Evolutionary conservation across 2,113 vertebrate species (phyloP).

Genomic region (Apistogramma diplotaenia): DNA sequence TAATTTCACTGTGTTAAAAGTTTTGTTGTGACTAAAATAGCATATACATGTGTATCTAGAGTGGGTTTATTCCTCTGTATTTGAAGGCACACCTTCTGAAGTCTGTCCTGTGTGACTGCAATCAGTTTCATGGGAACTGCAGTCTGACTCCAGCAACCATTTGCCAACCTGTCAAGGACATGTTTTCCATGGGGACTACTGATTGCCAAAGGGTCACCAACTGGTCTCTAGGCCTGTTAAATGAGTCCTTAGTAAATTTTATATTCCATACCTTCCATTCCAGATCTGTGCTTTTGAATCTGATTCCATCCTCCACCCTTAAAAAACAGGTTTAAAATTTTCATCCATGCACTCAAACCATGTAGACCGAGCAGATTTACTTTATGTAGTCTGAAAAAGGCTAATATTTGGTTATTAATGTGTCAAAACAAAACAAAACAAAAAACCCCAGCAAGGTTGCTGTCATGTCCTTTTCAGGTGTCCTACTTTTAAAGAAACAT

Average conservation of each 20-base stretch:
- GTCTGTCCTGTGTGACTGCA: no score
- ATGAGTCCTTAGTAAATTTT: not conserved
- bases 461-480: constrained; percentile 24
- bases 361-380: not conserved
- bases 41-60: not conserved
- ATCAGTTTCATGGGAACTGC: no score
- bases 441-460: not conserved
- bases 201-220: no score
- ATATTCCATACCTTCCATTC: not conserved
- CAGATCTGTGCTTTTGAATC: not conserved
- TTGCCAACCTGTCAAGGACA: no score
- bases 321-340: not conserved
- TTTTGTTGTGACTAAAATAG: not conserved
- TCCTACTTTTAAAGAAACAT: constrained; percentile 19
- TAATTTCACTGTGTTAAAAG: constrained; percentile 37
- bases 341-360: not conserved
- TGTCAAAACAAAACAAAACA: not conserved
- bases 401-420: not conserved
- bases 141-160: no score
- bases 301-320: not conserved
- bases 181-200: no score
- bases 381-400: not conserved
- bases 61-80: not conserved
- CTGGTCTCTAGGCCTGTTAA: no score
- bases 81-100: not conserved